Percentiles rank a stretch among this genome's conserved stretches.
Evolutionary conservation across 2,113 vertebrate genomes (phyloP).

Genomic region (Nicator chloris): DNA sequence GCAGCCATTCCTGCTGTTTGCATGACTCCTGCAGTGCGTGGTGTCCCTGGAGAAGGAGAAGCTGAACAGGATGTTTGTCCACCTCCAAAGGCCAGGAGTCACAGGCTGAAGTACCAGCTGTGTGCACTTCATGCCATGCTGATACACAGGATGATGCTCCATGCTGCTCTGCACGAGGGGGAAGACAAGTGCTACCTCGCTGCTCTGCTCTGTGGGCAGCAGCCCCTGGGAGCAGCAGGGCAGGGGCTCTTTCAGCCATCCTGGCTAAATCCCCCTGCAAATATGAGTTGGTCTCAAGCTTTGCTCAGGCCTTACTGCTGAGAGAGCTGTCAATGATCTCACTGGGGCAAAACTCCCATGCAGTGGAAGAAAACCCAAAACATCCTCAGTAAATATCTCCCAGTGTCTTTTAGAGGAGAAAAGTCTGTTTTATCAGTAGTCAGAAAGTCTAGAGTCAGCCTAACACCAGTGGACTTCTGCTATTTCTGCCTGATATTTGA

Average conservation of each 20-base stretch:
- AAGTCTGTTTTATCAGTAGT: neutral
- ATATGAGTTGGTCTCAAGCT: neutral
- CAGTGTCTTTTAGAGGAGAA: neutral
- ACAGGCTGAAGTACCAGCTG: neutral
- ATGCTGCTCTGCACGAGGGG: rapidly evolving
- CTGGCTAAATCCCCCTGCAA: neutral
- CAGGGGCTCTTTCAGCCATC: neutral
- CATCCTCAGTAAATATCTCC: neutral
- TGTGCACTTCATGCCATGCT: rapidly evolving
- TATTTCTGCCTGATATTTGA: neutral
- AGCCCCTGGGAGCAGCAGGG: neutral
- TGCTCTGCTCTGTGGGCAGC: neutral
- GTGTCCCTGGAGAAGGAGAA: neutral
- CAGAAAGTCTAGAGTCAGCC: neutral
- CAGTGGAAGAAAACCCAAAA: neutral
- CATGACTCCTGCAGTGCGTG: neutral
- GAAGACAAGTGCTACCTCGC: rapidly evolving
- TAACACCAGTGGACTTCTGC: neutral
- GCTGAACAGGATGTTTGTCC: neutral
- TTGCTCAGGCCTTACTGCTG: neutral
- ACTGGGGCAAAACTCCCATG: neutral
- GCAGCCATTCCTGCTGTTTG: neutral
- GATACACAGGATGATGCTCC: rapidly evolving
- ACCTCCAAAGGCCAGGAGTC: neutral
- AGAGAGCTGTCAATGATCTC: neutral